phyloP scores from a whole-genome alignment of 2,797 vertebrate genomes.

The Gorsachius magnificus region DNA sequence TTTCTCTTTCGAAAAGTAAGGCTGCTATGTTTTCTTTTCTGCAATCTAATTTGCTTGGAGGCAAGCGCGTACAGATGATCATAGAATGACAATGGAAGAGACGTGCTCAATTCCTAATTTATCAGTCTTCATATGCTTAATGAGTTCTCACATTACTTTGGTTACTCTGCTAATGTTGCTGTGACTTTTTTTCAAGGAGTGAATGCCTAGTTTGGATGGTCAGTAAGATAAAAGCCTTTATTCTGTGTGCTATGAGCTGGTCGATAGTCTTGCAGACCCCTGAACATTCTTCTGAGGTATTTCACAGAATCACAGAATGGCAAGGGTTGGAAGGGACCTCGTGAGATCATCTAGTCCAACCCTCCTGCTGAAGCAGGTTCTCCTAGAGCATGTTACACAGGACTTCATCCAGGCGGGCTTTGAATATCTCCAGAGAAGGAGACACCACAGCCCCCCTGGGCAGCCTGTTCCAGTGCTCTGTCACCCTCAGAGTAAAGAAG shows the following conservation, averaged over 20 bases:
- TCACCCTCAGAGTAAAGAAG: too few relatives aligned
- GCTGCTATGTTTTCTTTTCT: not conserved
- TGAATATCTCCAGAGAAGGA: too few relatives aligned
- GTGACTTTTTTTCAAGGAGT: not conserved
- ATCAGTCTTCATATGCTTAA: not conserved
- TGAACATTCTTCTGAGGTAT: not conserved
- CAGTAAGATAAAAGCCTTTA: not conserved
- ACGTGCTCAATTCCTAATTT: not conserved
- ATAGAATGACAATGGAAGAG: not conserved
- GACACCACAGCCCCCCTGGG: too few relatives aligned
- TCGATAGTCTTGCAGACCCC: not conserved
- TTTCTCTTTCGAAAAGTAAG: slow-evolving; percentile 1
- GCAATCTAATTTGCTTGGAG: not conserved
- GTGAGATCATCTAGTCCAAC: too few relatives aligned
- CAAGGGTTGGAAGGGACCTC: too few relatives aligned
- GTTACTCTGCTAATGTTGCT: not conserved
- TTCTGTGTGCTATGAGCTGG: not conserved
- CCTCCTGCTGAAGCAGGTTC: too few relatives aligned
- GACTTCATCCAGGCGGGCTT: too few relatives aligned
- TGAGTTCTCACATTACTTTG: not conserved
- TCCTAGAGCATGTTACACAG: too few relatives aligned
- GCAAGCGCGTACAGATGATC: not conserved
- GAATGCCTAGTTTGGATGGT: not conserved
- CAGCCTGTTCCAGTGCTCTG: too few relatives aligned
- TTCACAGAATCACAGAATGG: too few relatives aligned